Percentiles rank a stretch among this genome's conserved stretches.
phyloP scores from a whole-genome alignment of 2,888 invertebrate genomes.

The Drosophila fulvimacula region DNA sequence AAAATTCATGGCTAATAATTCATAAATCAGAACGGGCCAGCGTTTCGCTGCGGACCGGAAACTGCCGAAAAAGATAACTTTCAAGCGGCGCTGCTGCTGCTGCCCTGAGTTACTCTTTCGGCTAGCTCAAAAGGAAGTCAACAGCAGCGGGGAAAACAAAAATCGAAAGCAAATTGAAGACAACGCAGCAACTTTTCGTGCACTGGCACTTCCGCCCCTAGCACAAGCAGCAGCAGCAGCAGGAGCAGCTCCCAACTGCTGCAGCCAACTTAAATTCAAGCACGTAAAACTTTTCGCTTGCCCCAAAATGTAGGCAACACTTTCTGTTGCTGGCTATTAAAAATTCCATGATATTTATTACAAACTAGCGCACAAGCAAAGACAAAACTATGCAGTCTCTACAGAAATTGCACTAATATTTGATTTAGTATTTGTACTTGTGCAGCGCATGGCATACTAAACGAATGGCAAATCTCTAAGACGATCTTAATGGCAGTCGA shows the following conservation, averaged over 20 bases:
- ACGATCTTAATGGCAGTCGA: background rate
- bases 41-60: slow-evolving; percentile 46
- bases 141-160: slow-evolving; percentile 54
- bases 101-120: slow-evolving; percentile 20
- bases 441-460: slow-evolving; percentile 18
- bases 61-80: slow-evolving; percentile 54
- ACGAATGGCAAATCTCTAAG: background rate
- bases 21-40: slow-evolving; percentile 56
- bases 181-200: slow-evolving; percentile 62
- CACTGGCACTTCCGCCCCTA: slow-evolving; percentile 57
- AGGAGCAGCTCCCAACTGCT: slow-evolving; percentile 2
- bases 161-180: slow-evolving; percentile 81
- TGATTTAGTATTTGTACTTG: slow-evolving; percentile 17
- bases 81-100: slow-evolving; percentile 23
- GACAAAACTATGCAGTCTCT: slow-evolving; percentile 43
- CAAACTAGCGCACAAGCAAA: slow-evolving; percentile 34
- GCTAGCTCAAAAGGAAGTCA: slow-evolving; percentile 31
- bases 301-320: slow-evolving; percentile 51
- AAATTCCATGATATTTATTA: slow-evolving; percentile 75
- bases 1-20: slow-evolving; percentile 70
- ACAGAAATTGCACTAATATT: slow-evolving; percentile 49
- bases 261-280: slow-evolving; percentile 65
- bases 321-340: slow-evolving; percentile 63
- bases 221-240: slow-evolving; percentile 5
- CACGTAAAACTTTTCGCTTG: slow-evolving; percentile 66